Conservation (phyloP, 2,888 invertebrate genomes). For the Cephus spinipes region DNA sequence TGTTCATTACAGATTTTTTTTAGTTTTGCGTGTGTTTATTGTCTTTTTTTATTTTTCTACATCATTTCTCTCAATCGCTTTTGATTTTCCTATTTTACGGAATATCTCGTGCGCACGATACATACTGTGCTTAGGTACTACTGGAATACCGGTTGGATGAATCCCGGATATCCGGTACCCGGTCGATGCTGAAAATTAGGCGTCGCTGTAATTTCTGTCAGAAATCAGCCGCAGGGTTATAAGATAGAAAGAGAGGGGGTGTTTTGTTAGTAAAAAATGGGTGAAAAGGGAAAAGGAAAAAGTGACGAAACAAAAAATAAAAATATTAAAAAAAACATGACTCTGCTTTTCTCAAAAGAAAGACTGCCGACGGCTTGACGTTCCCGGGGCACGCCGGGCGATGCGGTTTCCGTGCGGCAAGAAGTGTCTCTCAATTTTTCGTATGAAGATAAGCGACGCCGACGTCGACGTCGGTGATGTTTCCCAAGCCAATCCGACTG, state of each 20-base stretch:
- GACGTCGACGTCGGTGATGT: neutral
- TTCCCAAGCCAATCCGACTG: neutral
- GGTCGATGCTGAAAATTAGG: neutral
- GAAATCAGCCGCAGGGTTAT: neutral
- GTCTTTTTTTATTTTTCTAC: neutral
- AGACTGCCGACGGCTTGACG: neutral
- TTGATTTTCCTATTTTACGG: neutral
- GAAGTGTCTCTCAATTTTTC: neutral
- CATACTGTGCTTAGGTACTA: neutral
- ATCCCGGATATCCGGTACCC: neutral
- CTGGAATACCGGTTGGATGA: neutral
- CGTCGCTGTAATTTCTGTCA: neutral
- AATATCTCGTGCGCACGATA: neutral
- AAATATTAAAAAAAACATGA: neutral
- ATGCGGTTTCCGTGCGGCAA: neutral
- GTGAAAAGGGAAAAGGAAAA: neutral
- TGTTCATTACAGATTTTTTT: neutral
- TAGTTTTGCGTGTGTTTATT: neutral
- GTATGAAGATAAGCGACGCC: neutral
- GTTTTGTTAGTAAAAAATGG: neutral
- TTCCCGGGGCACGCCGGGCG: neutral
- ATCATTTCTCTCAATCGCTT: neutral
- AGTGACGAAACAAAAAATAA: neutral
- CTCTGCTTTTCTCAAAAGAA: neutral
- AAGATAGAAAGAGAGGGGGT: constrained; percentile 13